A percentile compares a stretch with the other conserved stretches of the same genome.
Evolutionary conservation across 1,140 invertebrate genomes (phyloP).

Genomic region (Cyrtorhinus lividipennis): DNA sequence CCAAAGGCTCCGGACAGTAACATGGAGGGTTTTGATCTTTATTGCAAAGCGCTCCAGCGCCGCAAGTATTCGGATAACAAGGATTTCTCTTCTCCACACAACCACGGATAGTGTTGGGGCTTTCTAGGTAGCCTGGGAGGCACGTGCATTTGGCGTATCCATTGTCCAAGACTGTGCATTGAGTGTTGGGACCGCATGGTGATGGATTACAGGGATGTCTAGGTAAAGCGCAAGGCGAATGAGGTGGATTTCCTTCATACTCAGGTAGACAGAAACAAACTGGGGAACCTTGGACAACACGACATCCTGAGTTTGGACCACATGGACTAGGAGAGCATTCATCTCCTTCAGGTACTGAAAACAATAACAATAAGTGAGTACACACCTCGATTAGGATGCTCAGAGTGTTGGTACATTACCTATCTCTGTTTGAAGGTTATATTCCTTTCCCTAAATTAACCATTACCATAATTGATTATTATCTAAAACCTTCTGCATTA

Average conservation of each 20-base stretch:
- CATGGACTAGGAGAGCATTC: slow-evolving; percentile 71
- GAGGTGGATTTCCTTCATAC: slow-evolving; percentile 71
- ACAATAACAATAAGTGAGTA: not conserved
- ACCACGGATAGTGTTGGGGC: slow-evolving; percentile 71
- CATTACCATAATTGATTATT: too few species aligned
- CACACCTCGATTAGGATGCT: not conserved
- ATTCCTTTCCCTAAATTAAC: too few species aligned
- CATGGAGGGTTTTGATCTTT: slow-evolving; percentile 57
- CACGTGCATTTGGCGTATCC: slow-evolving; percentile 79
- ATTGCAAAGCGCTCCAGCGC: slow-evolving; percentile 61
- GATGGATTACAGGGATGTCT: slow-evolving; percentile 66
- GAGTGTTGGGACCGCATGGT: slow-evolving; percentile 75
- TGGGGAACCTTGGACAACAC: slow-evolving; percentile 49
- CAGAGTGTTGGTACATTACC: not conserved
- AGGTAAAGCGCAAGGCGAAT: slow-evolving; percentile 45
- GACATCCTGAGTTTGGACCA: slow-evolving; percentile 64
- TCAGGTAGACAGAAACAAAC: slow-evolving; percentile 74
- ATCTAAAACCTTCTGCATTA: too few species aligned
- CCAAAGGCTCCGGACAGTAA: slow-evolving; percentile 56
- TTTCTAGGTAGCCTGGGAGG: slow-evolving; percentile 64
- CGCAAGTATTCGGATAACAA: slow-evolving; percentile 69
- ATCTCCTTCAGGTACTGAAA: slow-evolving; percentile 68
- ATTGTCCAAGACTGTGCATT: slow-evolving; percentile 62
- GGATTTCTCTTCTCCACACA: slow-evolving; percentile 60
- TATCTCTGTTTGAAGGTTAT: too few species aligned